Conservation (phyloP, 2,797 vertebrate species). For the Squalus acanthias region DNA sequence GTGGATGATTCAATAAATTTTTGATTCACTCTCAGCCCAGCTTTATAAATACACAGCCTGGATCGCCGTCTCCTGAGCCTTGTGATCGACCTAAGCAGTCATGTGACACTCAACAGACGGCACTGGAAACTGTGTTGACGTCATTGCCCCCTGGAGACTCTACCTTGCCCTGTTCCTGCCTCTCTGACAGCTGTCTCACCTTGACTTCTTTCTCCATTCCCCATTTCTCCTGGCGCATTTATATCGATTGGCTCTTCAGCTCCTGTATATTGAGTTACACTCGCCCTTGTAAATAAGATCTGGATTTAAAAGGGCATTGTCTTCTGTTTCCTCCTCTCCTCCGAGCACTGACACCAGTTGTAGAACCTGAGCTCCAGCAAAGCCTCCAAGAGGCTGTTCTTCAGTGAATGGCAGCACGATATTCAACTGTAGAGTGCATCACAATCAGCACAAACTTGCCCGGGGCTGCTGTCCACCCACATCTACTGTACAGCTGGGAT, state of each 20-base stretch:
- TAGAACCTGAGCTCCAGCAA: not conserved
- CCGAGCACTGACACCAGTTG: not conserved
- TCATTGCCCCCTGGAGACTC: not conserved
- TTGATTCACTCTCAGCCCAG: not conserved
- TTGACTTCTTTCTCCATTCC: not conserved
- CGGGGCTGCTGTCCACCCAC: not conserved
- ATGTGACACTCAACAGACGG: conserved; percentile 22
- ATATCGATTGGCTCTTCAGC: not conserved
- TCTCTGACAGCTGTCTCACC: conserved; percentile 9
- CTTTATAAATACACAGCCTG: not conserved
- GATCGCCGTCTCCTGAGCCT: not conserved
- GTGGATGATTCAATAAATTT: not conserved
- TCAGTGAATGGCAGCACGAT: not conserved
- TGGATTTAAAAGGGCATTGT: not conserved
- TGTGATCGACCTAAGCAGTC: not conserved
- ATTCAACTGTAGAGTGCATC: not conserved
- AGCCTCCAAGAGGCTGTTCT: not conserved
- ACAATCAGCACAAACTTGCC: not conserved
- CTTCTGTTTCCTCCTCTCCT: not conserved
- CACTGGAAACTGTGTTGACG: conserved; percentile 15
- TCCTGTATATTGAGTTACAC: not conserved
- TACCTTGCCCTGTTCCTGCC: not conserved
- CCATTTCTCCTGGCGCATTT: not conserved
- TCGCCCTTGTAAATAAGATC: not conserved
- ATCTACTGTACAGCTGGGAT: not conserved